These are phyloP conservation scores for Xanthorhoe spadicearia DNA, from an alignment of 2,888 invertebrate species.

Conservation along the genomic window DNA sequence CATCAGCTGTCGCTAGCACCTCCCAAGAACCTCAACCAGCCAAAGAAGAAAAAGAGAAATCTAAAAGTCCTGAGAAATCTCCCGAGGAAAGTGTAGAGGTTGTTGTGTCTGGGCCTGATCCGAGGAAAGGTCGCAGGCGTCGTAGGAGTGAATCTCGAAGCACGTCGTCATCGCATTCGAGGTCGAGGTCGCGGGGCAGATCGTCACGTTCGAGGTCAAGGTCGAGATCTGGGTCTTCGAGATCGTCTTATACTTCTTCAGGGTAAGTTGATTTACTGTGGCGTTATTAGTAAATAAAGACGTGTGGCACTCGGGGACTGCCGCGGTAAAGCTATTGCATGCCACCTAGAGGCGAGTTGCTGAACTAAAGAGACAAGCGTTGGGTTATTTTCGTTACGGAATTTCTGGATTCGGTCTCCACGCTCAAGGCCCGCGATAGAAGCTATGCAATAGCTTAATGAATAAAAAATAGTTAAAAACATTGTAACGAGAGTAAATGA, in stretches of 20 bases:
- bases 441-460: no score
- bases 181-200: slow-evolving; percentile 61
- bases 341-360: no score
- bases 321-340: no score
- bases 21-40: slow-evolving; percentile 3
- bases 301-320: no score
- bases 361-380: no score
- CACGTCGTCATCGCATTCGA: slow-evolving; percentile 65
- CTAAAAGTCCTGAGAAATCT: slow-evolving; percentile 43
- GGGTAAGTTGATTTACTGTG: slow-evolving; percentile 60
- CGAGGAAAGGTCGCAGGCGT: slow-evolving; percentile 55
- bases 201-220: slow-evolving; percentile 61
- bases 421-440: no score
- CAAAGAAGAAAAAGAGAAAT: slow-evolving; percentile 26
- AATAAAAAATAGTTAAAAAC: no score
- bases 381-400: no score
- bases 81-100: slow-evolving; percentile 38
- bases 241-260: slow-evolving; percentile 77
- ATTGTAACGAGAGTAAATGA: no score
- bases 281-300: no score
- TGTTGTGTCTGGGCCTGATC: slow-evolving; percentile 40
- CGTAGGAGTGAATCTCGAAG: slow-evolving; percentile 57
- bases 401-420: no score
- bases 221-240: slow-evolving; percentile 46
- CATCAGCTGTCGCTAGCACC: slow-evolving; percentile 9